Evolutionary conservation across 2,888 invertebrate genomes (phyloP).

Genomic region (Crematogaster levior): DNA sequence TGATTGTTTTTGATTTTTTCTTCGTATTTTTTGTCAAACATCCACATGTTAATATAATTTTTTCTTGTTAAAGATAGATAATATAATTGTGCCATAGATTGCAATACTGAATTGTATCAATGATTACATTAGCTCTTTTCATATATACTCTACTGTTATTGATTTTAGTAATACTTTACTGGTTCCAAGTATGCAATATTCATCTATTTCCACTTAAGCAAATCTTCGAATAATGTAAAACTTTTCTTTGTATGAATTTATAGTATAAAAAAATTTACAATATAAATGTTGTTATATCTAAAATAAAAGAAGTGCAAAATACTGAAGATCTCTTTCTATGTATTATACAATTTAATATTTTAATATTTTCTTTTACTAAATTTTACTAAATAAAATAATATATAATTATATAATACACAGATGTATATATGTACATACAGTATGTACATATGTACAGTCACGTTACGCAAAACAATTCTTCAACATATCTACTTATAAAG

Average conservation of each 20-base stretch:
- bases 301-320: slow-evolving; percentile 42
- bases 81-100: slow-evolving; percentile 5
- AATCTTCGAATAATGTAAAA: slow-evolving; percentile 77
- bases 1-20: neutral
- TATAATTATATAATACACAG: slow-evolving; percentile 9
- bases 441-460: too few relatives aligned
- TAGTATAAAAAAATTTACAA: neutral
- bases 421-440: too few relatives aligned
- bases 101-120: slow-evolving; percentile 60
- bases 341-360: neutral
- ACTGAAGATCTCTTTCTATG: neutral
- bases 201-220: slow-evolving; percentile 75
- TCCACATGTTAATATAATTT: neutral
- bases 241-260: neutral
- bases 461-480: too few relatives aligned
- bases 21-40: neutral
- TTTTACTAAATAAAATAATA: neutral
- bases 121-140: slow-evolving; percentile 80
- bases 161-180: slow-evolving; percentile 79
- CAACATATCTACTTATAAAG: neutral
- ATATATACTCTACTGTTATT: slow-evolving; percentile 79
- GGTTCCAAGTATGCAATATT: slow-evolving; percentile 81
- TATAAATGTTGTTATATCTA: slow-evolving; percentile 28
- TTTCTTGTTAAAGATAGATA: neutral
- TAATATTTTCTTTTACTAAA: too few relatives aligned